Base-by-base conservation (phyloP, 2,888 invertebrate species). In the Sinhomidia bicolor region DNA sequence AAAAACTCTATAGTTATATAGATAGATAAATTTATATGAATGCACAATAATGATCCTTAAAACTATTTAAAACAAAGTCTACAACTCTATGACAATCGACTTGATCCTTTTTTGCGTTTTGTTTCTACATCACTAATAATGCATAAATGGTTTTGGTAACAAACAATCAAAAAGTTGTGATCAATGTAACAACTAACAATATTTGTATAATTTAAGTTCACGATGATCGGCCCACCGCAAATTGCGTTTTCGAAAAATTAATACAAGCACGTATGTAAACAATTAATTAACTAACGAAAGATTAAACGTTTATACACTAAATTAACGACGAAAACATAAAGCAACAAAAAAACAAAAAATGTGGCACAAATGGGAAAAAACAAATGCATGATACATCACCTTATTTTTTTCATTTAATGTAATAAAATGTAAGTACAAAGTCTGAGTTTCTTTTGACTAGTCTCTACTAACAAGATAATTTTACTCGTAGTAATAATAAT, bases 361-460 rank as follows among this genome's bases (percentile, higher is more conserved):
- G 54, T 78, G 51, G 51, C 78, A 54, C 54, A 54, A 29, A 20
- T n/a, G 32, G 51, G 14, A 74, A 14, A 54, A 78, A 76, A 47
- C 20, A 80, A 60, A 80, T 80, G 60, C 80, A 60, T 57, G 20
- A 5, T 23, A 32, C 32, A 65, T 32, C 62, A 65, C 32, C n/a
- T 1, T 32, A 32, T 57, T 57, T 20, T 0, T 65, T 26, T 68
- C 12, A 32, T 32, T 12, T 51, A 78, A 78, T 54, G 41, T 54
- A 78, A 78, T 32, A 47, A 57, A 60, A 60, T 23, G 36, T 32
- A 80, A 80, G 60, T 80, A 80, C 80, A 60, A 80, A 80, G 80
- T 80, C 80, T 80, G 57, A 57, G 80, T 80, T 80, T 80, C 80
- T 23, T 60, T n/a, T 80, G 80, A 80, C 80, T 80, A 80, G 80